Conservation (phyloP, 1,140 invertebrate genomes). For the Aporrectodea caliginosa region DNA sequence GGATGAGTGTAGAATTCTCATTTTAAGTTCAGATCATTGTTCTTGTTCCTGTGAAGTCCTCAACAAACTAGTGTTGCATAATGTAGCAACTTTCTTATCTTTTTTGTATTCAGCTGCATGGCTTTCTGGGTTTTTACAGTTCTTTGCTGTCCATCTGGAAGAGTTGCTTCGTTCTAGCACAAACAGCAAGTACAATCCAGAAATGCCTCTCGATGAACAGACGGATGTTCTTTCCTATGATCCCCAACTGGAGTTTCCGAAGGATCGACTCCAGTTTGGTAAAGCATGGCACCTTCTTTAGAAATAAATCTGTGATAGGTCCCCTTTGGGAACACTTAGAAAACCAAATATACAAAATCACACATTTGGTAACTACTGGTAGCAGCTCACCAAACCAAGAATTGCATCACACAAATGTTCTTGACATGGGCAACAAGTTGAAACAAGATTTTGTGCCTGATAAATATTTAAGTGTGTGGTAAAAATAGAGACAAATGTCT, state of each 20-base stretch:
- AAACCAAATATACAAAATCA: too few species aligned
- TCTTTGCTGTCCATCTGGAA: conserved; percentile 31
- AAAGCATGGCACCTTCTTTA: too few species aligned
- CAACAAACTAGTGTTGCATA: neutral
- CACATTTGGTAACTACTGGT: too few species aligned
- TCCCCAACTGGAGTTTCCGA: conserved; percentile 38
- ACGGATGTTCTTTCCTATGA: conserved; percentile 86
- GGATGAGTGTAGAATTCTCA: neutral
- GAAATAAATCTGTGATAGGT: too few species aligned
- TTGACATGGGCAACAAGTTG: too few species aligned
- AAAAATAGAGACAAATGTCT: too few species aligned
- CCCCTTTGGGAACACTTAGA: too few species aligned
- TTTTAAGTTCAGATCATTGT: neutral
- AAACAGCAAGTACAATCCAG: conserved; percentile 74
- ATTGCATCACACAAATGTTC: too few species aligned
- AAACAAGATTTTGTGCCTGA: too few species aligned
- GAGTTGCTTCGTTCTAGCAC: conserved; percentile 74
- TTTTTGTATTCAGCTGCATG: neutral
- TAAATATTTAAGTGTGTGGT: too few species aligned
- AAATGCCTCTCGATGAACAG: conserved; percentile 82
- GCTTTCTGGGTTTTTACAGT: neutral
- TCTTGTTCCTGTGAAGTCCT: neutral
- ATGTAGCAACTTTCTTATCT: neutral
- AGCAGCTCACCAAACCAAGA: too few species aligned
- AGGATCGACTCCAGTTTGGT: neutral